Evolutionary conservation across 2,888 invertebrate species (phyloP), one percentile per base, ranked within the genome.

Genomic region (Mesochorus sp.): DNA sequence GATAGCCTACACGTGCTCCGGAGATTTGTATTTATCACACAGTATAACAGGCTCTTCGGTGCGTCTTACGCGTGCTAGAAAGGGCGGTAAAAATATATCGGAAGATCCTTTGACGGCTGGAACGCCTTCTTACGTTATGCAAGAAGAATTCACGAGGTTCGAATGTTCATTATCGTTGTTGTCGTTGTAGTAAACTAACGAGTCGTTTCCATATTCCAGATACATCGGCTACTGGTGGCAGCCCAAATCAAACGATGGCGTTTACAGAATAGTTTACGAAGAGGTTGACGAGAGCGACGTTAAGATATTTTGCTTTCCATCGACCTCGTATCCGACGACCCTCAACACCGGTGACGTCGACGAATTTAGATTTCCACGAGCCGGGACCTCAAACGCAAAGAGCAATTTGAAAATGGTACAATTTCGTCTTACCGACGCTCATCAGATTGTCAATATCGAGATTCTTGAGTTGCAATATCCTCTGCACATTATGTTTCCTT

Each of bases 181-280:
- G n/a, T n/a, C n/a, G n/a, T n/a, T n/a, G n/a, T n/a, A n/a, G n/a
- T n/a, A n/a, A n/a, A n/a, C n/a, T n/a, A n/a, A n/a, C n/a, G n/a
- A n/a, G n/a, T n/a, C n/a, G n/a, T n/a, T n/a, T n/a, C 19, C 34
- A 3, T 2, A 47, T 49, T 21, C 12, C 28, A 91, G 91, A 55
- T 99, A 98, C 91, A 97, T 97, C 73, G 99, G 99, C 0, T 98
- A 97, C 91, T 99, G 99, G 99, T 99, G 99, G 99, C 97, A 98
- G 87, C 97, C 98, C 0, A 93, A 93, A 81, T 93, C 94, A 53
- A 92, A 93, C 80, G 96, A 95, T 89, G 95, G 95, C 77, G 92
- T 95, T 37, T 96, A 95, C 92, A 93, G 96, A 88, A 96, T 97
- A 92, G 94, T 96, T 5, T 97, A 96, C 83, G 97, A 97, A 89